A percentile compares a stretch with the other conserved stretches of the same genome.
Conservation (phyloP, 2,113 vertebrate species). For the Ibidorhyncha struthersii region DNA sequence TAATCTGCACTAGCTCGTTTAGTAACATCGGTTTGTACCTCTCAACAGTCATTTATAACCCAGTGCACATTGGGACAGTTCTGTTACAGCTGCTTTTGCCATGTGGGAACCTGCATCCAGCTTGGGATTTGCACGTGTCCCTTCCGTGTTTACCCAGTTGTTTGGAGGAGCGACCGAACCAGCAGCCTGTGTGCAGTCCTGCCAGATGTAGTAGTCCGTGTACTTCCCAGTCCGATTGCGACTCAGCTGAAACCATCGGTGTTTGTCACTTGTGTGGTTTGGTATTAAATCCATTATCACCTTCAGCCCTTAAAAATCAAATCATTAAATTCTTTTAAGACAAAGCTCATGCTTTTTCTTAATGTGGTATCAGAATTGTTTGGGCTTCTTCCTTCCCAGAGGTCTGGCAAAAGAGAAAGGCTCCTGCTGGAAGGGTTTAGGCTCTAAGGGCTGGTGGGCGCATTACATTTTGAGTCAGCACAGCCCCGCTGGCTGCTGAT, state of each 20-base stretch:
- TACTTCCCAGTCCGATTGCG: constrained; percentile 83
- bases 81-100: neutral
- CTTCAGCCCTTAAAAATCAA: constrained; percentile 83
- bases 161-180: constrained; percentile 78
- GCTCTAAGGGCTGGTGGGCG: neutral
- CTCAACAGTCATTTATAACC: neutral
- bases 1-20: neutral
- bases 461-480: neutral
- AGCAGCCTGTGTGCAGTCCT: constrained; percentile 72
- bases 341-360: neutral
- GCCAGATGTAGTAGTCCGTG: constrained; percentile 92
- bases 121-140: neutral
- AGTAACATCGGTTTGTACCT: neutral
- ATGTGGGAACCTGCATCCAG: neutral
- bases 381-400: neutral
- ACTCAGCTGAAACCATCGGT: constrained; percentile 94
- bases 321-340: neutral
- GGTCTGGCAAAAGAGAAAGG: neutral
- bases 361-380: neutral
- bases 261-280: constrained; percentile 93
- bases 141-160: constrained; percentile 86
- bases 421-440: neutral
- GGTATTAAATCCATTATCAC: constrained; percentile 95
- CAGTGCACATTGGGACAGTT: accelerated
- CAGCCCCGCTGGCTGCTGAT: neutral